Conservation (phyloP, 1,140 invertebrate genomes). For the Drosophila tropicalis region DNA sequence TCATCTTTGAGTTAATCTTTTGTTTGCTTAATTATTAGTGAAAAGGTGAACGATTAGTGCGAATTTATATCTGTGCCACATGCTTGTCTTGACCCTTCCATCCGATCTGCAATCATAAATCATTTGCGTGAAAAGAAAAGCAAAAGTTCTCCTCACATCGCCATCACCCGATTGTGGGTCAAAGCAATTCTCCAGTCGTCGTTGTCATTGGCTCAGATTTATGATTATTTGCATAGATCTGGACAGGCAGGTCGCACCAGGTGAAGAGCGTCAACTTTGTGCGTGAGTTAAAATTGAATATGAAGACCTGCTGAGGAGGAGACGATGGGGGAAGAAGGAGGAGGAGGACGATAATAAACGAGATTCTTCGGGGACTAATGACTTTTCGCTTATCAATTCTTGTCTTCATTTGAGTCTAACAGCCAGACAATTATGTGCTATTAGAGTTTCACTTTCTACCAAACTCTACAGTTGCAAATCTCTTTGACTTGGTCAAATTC, state of each 20-base stretch:
- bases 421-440: conserved; percentile 46
- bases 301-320: conserved; percentile 44
- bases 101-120: conserved; percentile 9
- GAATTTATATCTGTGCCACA: conserved; percentile 19
- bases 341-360: conserved; percentile 46
- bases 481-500: conserved; percentile 25
- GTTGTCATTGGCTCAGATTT: conserved; percentile 45
- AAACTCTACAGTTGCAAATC: conserved; percentile 25
- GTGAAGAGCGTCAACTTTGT: conserved; percentile 43
- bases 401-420: conserved; percentile 21
- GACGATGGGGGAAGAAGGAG: background rate
- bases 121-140: conserved; percentile 53
- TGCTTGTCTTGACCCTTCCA: conserved; percentile 7
- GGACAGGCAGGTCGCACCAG: conserved; percentile 13
- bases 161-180: conserved; percentile 52
- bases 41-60: conserved; percentile 8
- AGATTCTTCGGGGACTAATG: conserved; percentile 39
- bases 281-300: conserved; percentile 46
- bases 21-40: conserved; percentile 60
- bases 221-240: conserved; percentile 59
- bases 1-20: conserved; percentile 54
- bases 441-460: conserved; percentile 70
- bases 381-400: conserved; percentile 38
- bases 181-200: conserved; percentile 53
- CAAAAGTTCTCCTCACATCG: conserved; percentile 57